Percentiles rank a stretch among this genome's conserved stretches.
phyloP scores from a whole-genome alignment of 2,113 vertebrate genomes.

The Cyphomyrus plagiostoma region DNA sequence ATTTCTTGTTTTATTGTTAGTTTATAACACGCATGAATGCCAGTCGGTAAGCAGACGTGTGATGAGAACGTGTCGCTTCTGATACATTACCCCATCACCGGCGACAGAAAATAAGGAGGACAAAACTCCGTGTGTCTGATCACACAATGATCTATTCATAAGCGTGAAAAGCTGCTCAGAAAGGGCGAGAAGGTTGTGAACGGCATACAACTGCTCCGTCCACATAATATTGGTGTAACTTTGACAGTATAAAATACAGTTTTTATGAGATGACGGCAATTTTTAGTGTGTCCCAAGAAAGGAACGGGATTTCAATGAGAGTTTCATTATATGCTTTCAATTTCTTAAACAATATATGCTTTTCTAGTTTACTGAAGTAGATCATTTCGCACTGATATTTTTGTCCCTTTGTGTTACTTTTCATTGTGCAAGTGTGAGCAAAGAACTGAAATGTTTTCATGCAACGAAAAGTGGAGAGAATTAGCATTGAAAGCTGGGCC shows the following conservation, averaged over 20 bases:
- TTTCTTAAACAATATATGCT: background rate
- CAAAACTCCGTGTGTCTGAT: slow-evolving; percentile 38
- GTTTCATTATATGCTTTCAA: background rate
- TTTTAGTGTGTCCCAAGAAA: background rate
- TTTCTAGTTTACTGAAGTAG: background rate
- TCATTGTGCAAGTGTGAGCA: background rate
- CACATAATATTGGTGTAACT: slow-evolving; percentile 49
- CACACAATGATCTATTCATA: slow-evolving; percentile 64
- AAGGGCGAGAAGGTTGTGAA: slow-evolving; percentile 43
- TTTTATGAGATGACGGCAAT: background rate
- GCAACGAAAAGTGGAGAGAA: background rate
- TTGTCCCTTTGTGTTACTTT: background rate
- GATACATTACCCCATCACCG: slow-evolving; percentile 15
- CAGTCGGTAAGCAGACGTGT: background rate
- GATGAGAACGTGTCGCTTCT: slow-evolving; percentile 9
- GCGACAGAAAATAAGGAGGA: slow-evolving; percentile 35
- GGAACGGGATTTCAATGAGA: background rate
- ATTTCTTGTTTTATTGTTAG: background rate
- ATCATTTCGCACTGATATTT: background rate
- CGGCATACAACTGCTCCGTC: slow-evolving; percentile 59
- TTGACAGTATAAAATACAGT: background rate
- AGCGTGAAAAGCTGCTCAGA: slow-evolving; percentile 46
- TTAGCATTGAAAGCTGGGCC: background rate
- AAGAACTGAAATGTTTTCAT: background rate
- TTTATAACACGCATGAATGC: background rate